Evolutionary conservation across 2,888 invertebrate genomes (phyloP).

Genomic region (Drosophila gaucha): DNA sequence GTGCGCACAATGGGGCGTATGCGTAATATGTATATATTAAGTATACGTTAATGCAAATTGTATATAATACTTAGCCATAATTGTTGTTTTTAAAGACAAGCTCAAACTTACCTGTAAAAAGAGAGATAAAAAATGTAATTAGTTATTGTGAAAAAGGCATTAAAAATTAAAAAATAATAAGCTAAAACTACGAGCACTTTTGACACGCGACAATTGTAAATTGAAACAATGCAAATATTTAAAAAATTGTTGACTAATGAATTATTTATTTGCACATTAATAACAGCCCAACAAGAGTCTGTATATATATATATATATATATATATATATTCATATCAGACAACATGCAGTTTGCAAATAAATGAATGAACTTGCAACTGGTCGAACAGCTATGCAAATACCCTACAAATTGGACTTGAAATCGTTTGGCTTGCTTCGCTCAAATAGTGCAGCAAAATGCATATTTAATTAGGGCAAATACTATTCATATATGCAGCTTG

Average conservation of each 20-base stretch:
- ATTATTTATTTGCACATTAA: conserved; percentile 43
- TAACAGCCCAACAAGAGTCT: not conserved
- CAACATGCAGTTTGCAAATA: conserved; percentile 21
- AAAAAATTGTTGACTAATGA: conserved; percentile 16
- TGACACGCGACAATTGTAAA: conserved; percentile 49
- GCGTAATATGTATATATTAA: conserved; percentile 25
- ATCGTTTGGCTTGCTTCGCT: too few relatives aligned
- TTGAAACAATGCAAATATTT: conserved; percentile 27
- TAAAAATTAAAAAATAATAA: conserved; percentile 2
- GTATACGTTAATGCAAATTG: conserved; percentile 2
- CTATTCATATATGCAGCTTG: conserved; percentile 3
- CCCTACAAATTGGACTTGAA: conserved; percentile 33
- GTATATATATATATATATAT: not conserved
- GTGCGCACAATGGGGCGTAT: conserved; percentile 24
- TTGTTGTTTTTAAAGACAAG: not conserved
- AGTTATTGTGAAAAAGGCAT: conserved; percentile 11
- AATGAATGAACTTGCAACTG: conserved; percentile 53
- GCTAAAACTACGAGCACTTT: conserved; percentile 31
- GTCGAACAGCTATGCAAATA: conserved; percentile 54
- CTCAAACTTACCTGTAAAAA: conserved; percentile 26
- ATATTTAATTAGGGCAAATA: conserved; percentile 19
- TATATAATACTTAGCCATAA: conserved; percentile 24
- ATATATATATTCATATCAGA: conserved; percentile 18
- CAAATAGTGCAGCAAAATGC: too few relatives aligned
- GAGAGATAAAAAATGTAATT: conserved; percentile 12